Percentiles rank a stretch among this genome's conserved stretches.
phyloP scores from a whole-genome alignment of 30 jellyfish, hydroid and myxozoan species.

The Aurelia aurita complex sp. Pacific region DNA sequence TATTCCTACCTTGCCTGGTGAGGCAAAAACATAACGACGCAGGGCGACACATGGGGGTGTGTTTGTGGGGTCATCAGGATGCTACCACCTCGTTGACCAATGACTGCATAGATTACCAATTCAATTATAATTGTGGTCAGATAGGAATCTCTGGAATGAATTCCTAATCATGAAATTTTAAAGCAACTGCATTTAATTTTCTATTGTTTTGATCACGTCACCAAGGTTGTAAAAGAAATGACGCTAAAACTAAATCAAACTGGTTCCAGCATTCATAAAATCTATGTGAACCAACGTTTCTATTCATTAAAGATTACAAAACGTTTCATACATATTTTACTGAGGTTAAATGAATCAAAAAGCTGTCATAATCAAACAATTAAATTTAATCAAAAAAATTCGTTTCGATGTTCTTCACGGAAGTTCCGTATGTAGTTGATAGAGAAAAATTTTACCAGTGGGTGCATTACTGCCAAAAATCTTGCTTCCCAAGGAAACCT shows the following conservation, averaged over 20 bases:
- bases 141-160: slow-evolving; percentile 16
- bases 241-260: background rate
- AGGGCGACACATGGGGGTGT: no score
- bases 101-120: background rate
- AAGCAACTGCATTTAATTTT: slow-evolving; percentile 8
- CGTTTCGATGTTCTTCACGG: no score
- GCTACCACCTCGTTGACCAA: no score
- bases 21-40: no score
- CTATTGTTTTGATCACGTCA: slow-evolving; percentile 5
- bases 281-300: background rate
- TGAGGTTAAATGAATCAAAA: background rate
- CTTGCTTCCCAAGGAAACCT: no score
- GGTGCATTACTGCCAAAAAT: no score
- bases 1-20: no score
- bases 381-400: background rate
- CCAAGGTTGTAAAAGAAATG: slow-evolving; percentile 7
- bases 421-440: no score
- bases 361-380: slow-evolving; percentile 2
- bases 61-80: no score
- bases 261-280: slow-evolving; percentile 16
- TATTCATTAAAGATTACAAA: slow-evolving; percentile 9
- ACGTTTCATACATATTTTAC: slow-evolving; percentile 1
- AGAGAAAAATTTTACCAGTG: no score
- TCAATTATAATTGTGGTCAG: background rate
- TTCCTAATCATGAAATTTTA: slow-evolving; percentile 16